Conservation (phyloP, 1,140 invertebrate genomes). For the Aphelinus certus region DNA sequence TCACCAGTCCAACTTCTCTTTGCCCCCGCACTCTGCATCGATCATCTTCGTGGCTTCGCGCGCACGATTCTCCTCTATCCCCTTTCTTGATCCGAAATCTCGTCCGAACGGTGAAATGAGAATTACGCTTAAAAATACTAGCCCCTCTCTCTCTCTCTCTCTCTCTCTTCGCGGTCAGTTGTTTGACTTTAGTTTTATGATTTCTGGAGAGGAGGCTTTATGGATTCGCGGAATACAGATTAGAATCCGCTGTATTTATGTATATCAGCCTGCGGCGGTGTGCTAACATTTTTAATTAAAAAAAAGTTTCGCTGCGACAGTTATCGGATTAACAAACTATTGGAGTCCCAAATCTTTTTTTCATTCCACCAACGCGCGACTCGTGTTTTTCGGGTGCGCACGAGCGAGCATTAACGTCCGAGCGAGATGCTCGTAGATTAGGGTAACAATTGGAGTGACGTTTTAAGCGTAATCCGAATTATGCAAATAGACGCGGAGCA, state of each 20-base stretch:
- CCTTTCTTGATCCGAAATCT: too few species aligned
- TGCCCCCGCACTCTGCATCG: not conserved
- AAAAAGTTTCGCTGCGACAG: not conserved
- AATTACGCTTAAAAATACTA: not conserved
- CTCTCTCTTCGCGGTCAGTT: not conserved
- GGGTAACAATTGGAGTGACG: too few species aligned
- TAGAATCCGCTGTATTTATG: not conserved
- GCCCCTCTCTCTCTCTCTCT: not conserved
- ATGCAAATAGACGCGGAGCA: too few species aligned
- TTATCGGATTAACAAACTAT: conserved; percentile 25
- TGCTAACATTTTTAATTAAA: not conserved
- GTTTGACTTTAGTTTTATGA: conserved; percentile 15
- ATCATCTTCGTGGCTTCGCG: not conserved
- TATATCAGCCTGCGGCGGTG: not conserved
- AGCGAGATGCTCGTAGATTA: too few species aligned
- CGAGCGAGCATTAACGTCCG: too few species aligned
- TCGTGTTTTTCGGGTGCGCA: too few species aligned
- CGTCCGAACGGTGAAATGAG: too few species aligned
- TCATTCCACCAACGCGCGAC: too few species aligned
- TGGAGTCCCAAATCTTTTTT: not conserved
- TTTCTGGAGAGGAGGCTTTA: conserved; percentile 28
- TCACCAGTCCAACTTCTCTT: conserved; percentile 8
- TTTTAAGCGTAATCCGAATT: too few species aligned
- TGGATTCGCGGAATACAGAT: conserved; percentile 30
- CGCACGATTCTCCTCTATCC: not conserved